Conservation (phyloP, 1,140 invertebrate species). For the Limonius californicus region DNA sequence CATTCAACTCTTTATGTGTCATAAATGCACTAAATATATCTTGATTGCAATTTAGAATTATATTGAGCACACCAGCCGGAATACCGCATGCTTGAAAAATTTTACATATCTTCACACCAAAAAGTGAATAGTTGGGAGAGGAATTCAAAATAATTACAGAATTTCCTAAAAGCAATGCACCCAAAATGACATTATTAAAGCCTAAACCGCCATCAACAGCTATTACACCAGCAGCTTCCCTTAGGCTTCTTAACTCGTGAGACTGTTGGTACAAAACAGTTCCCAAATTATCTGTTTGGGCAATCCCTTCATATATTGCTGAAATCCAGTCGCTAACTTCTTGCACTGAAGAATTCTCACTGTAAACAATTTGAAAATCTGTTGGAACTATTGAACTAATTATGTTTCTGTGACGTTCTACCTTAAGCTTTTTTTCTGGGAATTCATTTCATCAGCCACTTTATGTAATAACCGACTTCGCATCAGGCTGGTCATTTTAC, state of each 20-base stretch:
- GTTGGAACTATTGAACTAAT: not conserved
- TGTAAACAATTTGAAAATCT: not conserved
- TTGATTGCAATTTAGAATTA: slow-evolving; percentile 22
- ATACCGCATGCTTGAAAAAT: slow-evolving; percentile 19
- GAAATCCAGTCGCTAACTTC: slow-evolving; percentile 19
- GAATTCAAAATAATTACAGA: slow-evolving; percentile 26
- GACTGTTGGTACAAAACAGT: not conserved
- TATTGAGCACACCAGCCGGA: slow-evolving; percentile 24
- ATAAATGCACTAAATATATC: slow-evolving; percentile 5
- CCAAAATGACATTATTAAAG: slow-evolving; percentile 16
- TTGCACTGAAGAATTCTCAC: not conserved
- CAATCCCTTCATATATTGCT: slow-evolving; percentile 11
- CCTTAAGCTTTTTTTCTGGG: too few relatives aligned
- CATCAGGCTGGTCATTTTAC: slow-evolving; percentile 26
- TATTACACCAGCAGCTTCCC: slow-evolving; percentile 28
- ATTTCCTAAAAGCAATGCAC: slow-evolving; percentile 31
- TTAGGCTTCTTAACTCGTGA: slow-evolving; percentile 20
- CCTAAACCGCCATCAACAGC: slow-evolving; percentile 18
- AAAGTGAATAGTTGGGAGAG: not conserved
- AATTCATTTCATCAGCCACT: not conserved
- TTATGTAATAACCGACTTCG: slow-evolving; percentile 31
- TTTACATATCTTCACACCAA: not conserved
- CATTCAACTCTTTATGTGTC: slow-evolving; percentile 21
- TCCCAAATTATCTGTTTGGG: not conserved
- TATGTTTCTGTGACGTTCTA: too few relatives aligned